Base-by-base conservation (phyloP, 2,888 invertebrate species). In the Drosophila pegasa region DNA sequence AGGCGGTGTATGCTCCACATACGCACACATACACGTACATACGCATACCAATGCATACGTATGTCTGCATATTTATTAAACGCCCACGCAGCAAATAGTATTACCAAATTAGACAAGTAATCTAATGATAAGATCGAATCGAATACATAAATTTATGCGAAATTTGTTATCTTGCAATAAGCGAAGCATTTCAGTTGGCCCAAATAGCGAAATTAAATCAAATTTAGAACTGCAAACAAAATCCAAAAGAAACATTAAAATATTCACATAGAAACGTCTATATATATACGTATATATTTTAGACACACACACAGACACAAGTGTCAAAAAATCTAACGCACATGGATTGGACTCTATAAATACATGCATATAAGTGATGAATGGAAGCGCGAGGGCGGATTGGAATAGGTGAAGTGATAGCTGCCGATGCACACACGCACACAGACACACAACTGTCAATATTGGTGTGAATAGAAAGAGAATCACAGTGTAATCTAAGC, bases 301-400 rank as follows among this genome's bases (percentile, higher is more conserved):
- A 60, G 12, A 60, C 14, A 55, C 18, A 38, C n/a, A 50, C 29
- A 50, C 41, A 40, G 6, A 33, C 38, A 56, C 47, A 50, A 56
- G 61, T 74, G 75, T 69, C 51, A 61, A 68, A 55, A 74, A 86
- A 77, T 66, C 48, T 40, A 75, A 63, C 81, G 81, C 82, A 83
- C 85, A 83, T 87, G 83, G 85, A 87, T 71, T 75, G 65, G 56
- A 67, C 73, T 66, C 78, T 83, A 83, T 76, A 83, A 83, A 83
- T 87, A 87, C 77, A 72, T 64, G 60, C 52, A 67, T 38, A 57
- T 41, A 51, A 43, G 52, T 58, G 43, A 59, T 64, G 60, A 55
- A 38, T 55, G 64, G 50, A 20, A 41, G 38, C 16, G 55, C 7
- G n/a, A 20, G 6, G 37, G 37, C 27, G 29, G 41, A 48, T 25